Percentiles rank a stretch among this genome's conserved stretches.
Conservation (phyloP, 2,888 invertebrate genomes). For the Helleia helle region DNA sequence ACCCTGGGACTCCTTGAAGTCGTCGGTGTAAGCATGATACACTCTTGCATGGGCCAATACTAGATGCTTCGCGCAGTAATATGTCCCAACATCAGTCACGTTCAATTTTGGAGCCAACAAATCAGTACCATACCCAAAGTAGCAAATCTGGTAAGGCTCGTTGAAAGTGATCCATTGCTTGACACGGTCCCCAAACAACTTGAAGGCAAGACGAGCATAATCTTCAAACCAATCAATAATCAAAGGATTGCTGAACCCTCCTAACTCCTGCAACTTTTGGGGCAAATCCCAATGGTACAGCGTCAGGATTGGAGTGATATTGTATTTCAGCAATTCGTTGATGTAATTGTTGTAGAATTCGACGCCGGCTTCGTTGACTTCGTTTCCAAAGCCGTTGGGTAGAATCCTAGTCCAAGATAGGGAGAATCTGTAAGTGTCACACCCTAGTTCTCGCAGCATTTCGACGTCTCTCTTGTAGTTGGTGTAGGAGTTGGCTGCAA, state of each 20-base stretch:
- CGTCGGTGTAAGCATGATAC: constrained; percentile 46
- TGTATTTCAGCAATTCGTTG: background rate
- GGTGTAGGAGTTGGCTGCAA: constrained; percentile 78
- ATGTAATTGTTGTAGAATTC: background rate
- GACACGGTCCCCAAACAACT: constrained; percentile 60
- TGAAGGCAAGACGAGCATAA: constrained; percentile 45
- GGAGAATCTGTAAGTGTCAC: constrained; percentile 71
- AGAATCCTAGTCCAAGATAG: constrained; percentile 72
- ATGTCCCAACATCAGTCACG: constrained; percentile 57
- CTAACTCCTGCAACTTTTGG: background rate
- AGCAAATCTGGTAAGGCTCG: constrained; percentile 60
- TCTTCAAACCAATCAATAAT: background rate
- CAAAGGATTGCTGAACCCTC: background rate
- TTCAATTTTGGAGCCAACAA: constrained; percentile 42
- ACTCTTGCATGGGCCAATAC: constrained; percentile 68
- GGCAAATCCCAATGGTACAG: background rate
- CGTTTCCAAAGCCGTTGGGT: constrained; percentile 42
- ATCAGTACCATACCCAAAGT: constrained; percentile 50
- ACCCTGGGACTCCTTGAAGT: constrained; percentile 35
- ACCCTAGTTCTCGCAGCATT: constrained; percentile 56
- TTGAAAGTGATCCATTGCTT: constrained; percentile 75
- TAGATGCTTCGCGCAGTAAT: constrained; percentile 64
- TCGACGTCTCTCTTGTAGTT: constrained; percentile 70
- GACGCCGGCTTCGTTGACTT: constrained; percentile 46
- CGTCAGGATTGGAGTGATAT: background rate